phyloP scores from a whole-genome alignment of 2,888 invertebrate species.

The Lacanobia wlatinum region DNA sequence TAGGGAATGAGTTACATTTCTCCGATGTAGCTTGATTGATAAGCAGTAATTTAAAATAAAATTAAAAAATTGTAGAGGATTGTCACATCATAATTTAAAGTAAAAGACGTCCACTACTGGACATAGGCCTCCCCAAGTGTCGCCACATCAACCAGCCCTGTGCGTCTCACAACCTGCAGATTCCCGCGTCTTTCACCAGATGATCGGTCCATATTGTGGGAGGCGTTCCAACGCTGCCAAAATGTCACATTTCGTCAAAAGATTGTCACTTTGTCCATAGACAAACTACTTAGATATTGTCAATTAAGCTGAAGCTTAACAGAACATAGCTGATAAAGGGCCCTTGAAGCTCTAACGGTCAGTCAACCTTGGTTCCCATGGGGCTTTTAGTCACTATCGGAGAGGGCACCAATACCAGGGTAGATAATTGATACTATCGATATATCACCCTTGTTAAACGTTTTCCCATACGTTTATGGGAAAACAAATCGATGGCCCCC shows the following conservation, averaged over 20 bases:
- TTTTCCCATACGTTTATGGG: slow-evolving; percentile 81
- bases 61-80: too few relatives aligned
- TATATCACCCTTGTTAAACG: slow-evolving; percentile 86
- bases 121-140: too few relatives aligned
- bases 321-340: slow-evolving; percentile 39
- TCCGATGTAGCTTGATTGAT: not conserved
- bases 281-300: slow-evolving; percentile 2
- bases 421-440: slow-evolving; percentile 85
- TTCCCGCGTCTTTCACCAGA: too few relatives aligned
- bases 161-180: too few relatives aligned
- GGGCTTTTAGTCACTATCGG: slow-evolving; percentile 74
- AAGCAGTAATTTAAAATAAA: not conserved
- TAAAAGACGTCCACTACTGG: too few relatives aligned
- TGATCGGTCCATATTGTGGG: too few relatives aligned
- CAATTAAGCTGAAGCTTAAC: slow-evolving; percentile 34
- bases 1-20: not conserved
- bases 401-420: slow-evolving; percentile 74
- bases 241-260: not conserved
- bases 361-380: slow-evolving; percentile 71
- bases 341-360: slow-evolving; percentile 53
- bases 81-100: too few relatives aligned
- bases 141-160: too few relatives aligned
- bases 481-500: slow-evolving; percentile 69
- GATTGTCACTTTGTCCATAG: not conserved
- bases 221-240: too few relatives aligned